Evolutionary conservation across 2,113 vertebrate species (phyloP).

Genomic region (Balaeniceps rex): DNA sequence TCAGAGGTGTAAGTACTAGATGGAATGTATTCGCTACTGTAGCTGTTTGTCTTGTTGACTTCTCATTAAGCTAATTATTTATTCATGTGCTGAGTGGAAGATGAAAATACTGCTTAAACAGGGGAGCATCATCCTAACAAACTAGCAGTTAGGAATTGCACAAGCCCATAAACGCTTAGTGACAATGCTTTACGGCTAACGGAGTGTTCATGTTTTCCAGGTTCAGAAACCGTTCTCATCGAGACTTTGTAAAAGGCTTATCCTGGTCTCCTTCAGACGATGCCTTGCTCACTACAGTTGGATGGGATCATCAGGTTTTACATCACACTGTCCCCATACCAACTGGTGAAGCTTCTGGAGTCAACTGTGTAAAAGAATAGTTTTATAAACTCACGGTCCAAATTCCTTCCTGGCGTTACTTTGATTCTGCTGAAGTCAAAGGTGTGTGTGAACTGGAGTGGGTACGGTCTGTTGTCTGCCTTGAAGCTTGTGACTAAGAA

Average conservation of each 20-base stretch:
- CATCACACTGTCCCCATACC: slow-evolving; percentile 80
- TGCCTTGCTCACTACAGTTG: slow-evolving; percentile 85
- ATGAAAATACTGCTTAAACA: not conserved
- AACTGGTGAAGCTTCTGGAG: slow-evolving; percentile 42
- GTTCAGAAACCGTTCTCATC: slow-evolving; percentile 82
- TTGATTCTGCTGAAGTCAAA: slow-evolving; percentile 24
- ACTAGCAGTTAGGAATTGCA: not conserved
- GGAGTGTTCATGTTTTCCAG: slow-evolving; percentile 58
- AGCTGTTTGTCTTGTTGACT: not conserved
- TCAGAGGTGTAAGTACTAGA: slow-evolving; percentile 84
- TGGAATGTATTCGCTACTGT: not conserved
- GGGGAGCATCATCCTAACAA: not conserved
- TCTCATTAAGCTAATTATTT: not conserved
- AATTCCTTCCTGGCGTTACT: slow-evolving; percentile 24
- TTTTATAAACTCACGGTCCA: slow-evolving; percentile 31
- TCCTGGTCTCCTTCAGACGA: slow-evolving; percentile 86
- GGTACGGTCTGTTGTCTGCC: not conserved
- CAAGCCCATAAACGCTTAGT: too few species aligned
- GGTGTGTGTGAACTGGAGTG: not conserved
- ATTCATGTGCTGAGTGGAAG: not conserved
- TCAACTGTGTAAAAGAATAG: slow-evolving; percentile 68
- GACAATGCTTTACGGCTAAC: not conserved
- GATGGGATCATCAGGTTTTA: slow-evolving; percentile 96
- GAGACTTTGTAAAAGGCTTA: slow-evolving; percentile 88
- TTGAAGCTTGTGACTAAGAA: not conserved